Conservation (phyloP, 2,888 invertebrate genomes). For the Scaptomyza caliginosa region DNA sequence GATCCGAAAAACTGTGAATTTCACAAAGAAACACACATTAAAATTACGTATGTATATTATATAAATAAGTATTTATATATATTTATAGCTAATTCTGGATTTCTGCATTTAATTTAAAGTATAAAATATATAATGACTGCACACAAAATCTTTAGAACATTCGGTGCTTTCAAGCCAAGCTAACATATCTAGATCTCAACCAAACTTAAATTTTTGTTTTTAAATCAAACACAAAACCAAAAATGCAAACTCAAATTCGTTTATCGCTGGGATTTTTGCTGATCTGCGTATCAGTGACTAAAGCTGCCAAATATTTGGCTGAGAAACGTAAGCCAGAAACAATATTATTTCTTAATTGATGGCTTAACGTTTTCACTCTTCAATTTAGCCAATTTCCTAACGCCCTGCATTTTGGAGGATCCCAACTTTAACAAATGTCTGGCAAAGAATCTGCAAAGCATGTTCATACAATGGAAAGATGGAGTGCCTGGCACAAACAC, state of each 20-base stretch:
- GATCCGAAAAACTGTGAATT: constrained; percentile 10
- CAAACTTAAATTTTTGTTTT: not conserved
- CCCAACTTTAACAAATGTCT: constrained; percentile 43
- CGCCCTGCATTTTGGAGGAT: constrained; percentile 50
- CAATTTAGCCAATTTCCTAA: constrained; percentile 46
- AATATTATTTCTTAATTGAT: not conserved
- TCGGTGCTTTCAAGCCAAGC: constrained; percentile 25
- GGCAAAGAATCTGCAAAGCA: constrained; percentile 38
- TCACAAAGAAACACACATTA: constrained; percentile 25
- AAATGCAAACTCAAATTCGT: constrained; percentile 36
- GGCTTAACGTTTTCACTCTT: not conserved
- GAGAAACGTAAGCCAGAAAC: constrained; percentile 50
- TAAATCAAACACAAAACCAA: not conserved
- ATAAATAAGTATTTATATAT: constrained; percentile 5
- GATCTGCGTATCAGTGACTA: not conserved
- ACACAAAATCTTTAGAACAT: constrained; percentile 32
- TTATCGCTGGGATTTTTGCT: constrained; percentile 19
- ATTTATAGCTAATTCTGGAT: constrained; percentile 25
- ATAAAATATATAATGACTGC: constrained; percentile 44
- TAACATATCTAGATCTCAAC: constrained; percentile 19
- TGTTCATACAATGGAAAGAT: constrained; percentile 60
- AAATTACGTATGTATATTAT: constrained; percentile 17
- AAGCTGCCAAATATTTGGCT: constrained; percentile 43
- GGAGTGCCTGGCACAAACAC: constrained; percentile 65
- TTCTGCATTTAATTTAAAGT: constrained; percentile 39